These are phyloP conservation scores for Sarcophaga rosellei DNA, from an alignment of 2,888 invertebrate species.

Conservation along the genomic window DNA sequence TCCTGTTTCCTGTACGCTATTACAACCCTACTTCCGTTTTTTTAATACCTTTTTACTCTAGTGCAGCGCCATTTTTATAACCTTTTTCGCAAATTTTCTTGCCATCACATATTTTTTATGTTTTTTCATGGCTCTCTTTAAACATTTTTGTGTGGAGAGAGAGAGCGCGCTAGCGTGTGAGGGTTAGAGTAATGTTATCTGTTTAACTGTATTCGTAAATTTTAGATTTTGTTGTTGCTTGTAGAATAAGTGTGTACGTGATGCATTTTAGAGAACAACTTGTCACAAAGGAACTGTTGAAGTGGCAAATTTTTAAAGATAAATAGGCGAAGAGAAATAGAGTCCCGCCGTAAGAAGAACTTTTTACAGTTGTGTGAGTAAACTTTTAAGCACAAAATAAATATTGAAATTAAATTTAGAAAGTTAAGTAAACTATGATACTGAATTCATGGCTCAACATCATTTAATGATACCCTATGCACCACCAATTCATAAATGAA, in stretches of 20 bases:
- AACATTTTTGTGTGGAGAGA: background rate
- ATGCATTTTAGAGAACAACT: constrained; percentile 19
- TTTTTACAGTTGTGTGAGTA: constrained; percentile 14
- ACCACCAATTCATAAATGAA: too few species aligned
- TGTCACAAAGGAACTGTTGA: constrained; percentile 80
- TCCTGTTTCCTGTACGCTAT: too few species aligned
- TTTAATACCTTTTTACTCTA: background rate
- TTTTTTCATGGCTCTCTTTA: constrained; percentile 14
- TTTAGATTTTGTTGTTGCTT: constrained; percentile 14
- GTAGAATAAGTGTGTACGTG: constrained; percentile 17
- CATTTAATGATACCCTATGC: too few species aligned
- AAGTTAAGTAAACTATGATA: too few species aligned
- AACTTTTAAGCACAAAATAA: too few species aligned
- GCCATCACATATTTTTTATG: constrained; percentile 3
- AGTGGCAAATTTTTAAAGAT: constrained; percentile 79
- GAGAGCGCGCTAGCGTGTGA: background rate
- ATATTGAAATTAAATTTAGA: too few species aligned
- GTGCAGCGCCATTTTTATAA: constrained; percentile 15
- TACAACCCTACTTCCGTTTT: background rate
- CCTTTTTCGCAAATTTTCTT: constrained; percentile 40
- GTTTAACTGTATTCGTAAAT: background rate
- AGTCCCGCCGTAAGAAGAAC: constrained; percentile 6
- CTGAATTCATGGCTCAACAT: too few species aligned
- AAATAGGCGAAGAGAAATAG: constrained; percentile 12
- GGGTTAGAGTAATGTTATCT: background rate